These are phyloP conservation scores for Achatina immaculata DNA, from an alignment of 1,140 invertebrate species.

Conservation along the genomic window DNA sequence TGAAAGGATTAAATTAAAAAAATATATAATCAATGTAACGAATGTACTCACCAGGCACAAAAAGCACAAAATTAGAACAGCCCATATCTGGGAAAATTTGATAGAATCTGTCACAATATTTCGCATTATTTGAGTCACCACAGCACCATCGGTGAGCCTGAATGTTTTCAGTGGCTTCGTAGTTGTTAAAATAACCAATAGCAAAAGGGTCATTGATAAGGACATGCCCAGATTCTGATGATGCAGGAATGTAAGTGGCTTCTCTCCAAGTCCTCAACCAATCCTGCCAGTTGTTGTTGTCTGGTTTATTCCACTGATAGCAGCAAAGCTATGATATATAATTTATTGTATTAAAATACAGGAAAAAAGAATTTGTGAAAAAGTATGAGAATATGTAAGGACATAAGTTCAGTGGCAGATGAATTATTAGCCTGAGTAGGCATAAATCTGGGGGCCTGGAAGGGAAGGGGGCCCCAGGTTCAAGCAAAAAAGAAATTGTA, in stretches of 20 bases:
- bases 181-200: background rate
- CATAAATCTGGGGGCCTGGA: no score
- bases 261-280: background rate
- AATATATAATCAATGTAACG: background rate
- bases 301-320: background rate
- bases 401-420: background rate
- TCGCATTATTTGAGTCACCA: background rate
- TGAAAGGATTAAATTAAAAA: no score
- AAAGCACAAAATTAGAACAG: background rate
- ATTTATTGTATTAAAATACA: background rate
- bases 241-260: background rate
- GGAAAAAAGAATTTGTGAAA: background rate
- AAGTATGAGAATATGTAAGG: background rate
- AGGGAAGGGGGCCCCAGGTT: no score
- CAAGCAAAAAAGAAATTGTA: background rate
- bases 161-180: background rate
- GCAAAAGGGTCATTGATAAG: background rate
- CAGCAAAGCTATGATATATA: constrained; percentile 2
- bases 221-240: background rate
- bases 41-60: background rate
- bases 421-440: no score
- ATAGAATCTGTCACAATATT: background rate
- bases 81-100: background rate
- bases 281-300: background rate
- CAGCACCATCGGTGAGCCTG: background rate